Percentiles rank a stretch among this genome's conserved stretches.
These are phyloP conservation scores for Phenacoccus solenopsis DNA, from an alignment of 1,140 invertebrate genomes.

Conservation along the genomic window DNA sequence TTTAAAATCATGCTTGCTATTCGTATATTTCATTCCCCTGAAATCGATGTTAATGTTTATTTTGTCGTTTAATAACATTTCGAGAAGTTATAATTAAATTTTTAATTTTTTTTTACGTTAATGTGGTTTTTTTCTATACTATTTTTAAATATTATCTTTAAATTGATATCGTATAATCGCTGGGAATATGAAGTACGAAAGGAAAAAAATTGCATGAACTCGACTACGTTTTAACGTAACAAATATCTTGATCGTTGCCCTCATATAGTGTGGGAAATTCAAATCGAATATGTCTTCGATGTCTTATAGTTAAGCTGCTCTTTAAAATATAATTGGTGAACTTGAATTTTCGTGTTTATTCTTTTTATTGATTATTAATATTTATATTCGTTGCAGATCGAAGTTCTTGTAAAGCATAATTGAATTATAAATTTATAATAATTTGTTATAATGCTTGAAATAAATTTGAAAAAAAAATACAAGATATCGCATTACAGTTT, in stretches of 20 bases:
- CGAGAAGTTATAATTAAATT: slow-evolving; percentile 11
- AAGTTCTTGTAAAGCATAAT: background rate
- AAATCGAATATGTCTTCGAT: background rate
- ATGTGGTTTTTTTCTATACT: slow-evolving; percentile 2
- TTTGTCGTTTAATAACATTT: slow-evolving; percentile 10
- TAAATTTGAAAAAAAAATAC: too few relatives aligned
- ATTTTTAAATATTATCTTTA: background rate
- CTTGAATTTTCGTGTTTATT: too few relatives aligned
- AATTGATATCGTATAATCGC: background rate
- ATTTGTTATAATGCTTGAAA: background rate
- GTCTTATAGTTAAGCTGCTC: background rate
- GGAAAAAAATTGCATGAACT: background rate
- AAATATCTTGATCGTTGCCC: too few relatives aligned
- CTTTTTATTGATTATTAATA: background rate
- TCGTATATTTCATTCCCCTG: slow-evolving; percentile 7
- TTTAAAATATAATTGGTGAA: background rate
- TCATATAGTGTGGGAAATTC: background rate
- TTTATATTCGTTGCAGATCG: background rate
- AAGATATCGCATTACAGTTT: slow-evolving; percentile 1
- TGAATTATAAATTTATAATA: background rate
- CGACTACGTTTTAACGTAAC: background rate
- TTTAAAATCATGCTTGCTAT: background rate
- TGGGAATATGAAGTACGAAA: background rate
- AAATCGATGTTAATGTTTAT: background rate
- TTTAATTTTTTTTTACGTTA: slow-evolving; percentile 13